Evolutionary conservation across 2,888 invertebrate genomes (phyloP).

Genomic region (Colletes collaris): DNA sequence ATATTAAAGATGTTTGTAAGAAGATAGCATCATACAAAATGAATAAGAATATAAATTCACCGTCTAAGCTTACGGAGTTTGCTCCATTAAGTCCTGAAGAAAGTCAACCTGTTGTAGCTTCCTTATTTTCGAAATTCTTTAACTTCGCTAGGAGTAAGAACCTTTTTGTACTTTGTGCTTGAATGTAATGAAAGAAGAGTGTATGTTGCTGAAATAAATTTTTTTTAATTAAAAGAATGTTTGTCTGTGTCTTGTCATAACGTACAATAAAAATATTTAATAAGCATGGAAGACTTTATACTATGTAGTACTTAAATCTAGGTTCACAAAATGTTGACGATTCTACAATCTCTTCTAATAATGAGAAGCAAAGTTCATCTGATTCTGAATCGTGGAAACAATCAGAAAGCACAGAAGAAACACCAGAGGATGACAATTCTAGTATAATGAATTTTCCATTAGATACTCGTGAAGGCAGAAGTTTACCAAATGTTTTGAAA

Average conservation of each 20-base stretch:
- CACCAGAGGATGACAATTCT: constrained; percentile 75
- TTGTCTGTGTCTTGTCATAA: not conserved
- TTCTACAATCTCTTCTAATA: constrained; percentile 69
- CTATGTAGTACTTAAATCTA: constrained; percentile 16
- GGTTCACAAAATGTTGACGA: constrained; percentile 64
- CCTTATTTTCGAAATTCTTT: constrained; percentile 90
- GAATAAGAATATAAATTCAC: constrained; percentile 86
- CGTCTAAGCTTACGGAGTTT: constrained; percentile 90
- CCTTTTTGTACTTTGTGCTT: not conserved
- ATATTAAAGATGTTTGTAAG: constrained; percentile 44
- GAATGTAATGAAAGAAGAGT: not conserved
- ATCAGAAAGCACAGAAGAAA: constrained; percentile 72
- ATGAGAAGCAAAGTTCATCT: constrained; percentile 77
- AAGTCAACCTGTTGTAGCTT: constrained; percentile 88
- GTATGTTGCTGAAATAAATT: not conserved
- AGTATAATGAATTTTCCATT: constrained; percentile 81
- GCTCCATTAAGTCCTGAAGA: constrained; percentile 91
- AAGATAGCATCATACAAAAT: constrained; percentile 76
- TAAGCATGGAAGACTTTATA: not conserved
- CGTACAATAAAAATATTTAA: not conserved
- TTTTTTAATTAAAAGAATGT: too few species aligned
- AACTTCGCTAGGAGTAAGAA: constrained; percentile 86
- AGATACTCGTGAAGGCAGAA: constrained; percentile 88
- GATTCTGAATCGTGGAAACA: constrained; percentile 79
- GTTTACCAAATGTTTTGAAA: constrained; percentile 93